phyloP scores from a whole-genome alignment of 2,888 invertebrate species.

The Nomada fabriciana region DNA sequence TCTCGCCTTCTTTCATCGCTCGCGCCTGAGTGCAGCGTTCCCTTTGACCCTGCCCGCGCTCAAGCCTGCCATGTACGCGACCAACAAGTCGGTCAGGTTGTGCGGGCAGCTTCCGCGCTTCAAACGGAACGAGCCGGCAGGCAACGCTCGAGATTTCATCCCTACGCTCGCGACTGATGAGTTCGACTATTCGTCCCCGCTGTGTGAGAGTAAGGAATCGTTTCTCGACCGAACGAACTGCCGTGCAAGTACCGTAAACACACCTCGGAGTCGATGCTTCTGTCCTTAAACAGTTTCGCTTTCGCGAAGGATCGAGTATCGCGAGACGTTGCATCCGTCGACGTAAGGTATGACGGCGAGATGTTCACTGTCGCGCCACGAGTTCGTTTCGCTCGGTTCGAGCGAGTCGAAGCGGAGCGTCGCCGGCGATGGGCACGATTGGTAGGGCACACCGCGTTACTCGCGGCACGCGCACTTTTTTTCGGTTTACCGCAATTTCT shows the following conservation, averaged over 20 bases:
- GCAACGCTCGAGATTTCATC: background rate
- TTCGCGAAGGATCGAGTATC: too few relatives aligned
- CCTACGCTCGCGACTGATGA: background rate
- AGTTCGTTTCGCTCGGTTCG: too few relatives aligned
- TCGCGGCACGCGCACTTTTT: background rate
- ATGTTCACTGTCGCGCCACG: too few relatives aligned
- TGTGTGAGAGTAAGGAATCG: background rate
- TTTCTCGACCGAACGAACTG: slow-evolving; percentile 46
- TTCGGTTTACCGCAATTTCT: slow-evolving; percentile 20
- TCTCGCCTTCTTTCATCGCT: background rate
- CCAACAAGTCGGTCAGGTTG: slow-evolving; percentile 81
- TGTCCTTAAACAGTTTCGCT: too few relatives aligned
- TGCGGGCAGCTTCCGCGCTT: slow-evolving; percentile 79
- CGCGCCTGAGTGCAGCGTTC: background rate
- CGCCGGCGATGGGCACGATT: background rate
- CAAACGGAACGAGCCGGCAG: slow-evolving; percentile 75
- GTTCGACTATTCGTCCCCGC: background rate
- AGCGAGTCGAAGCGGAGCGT: background rate
- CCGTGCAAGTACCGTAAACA: slow-evolving; percentile 57
- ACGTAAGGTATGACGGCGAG: too few relatives aligned
- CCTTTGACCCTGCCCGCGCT: slow-evolving; percentile 49
- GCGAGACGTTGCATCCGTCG: too few relatives aligned
- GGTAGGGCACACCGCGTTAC: background rate
- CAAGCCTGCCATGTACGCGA: slow-evolving; percentile 75
- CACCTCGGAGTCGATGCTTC: slow-evolving; percentile 78